Evolutionary conservation across 1,140 invertebrate genomes (phyloP).

Genomic region (Drosophila mauritiana): DNA sequence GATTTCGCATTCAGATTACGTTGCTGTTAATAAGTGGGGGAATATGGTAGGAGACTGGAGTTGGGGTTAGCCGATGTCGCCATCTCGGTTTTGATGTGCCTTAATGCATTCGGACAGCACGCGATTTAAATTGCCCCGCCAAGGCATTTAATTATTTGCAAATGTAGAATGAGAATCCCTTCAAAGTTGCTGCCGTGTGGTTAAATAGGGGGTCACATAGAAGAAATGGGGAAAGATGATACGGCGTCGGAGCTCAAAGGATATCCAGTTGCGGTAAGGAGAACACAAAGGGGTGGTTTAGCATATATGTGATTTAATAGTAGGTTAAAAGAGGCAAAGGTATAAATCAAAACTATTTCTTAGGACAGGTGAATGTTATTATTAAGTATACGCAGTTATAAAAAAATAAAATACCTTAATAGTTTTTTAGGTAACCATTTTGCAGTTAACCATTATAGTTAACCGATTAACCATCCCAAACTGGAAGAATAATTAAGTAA

Average conservation of each 20-base stretch:
- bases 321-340: neutral
- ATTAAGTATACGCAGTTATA: neutral
- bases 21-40: conserved; percentile 53
- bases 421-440: no score
- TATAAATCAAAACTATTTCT: neutral
- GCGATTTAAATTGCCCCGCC: conserved; percentile 57
- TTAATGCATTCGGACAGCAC: conserved; percentile 75
- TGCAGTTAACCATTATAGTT: no score
- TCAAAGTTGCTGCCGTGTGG: conserved; percentile 6
- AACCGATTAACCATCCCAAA: no score
- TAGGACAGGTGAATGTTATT: no score
- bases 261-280: neutral
- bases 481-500: conserved; percentile 63
- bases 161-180: conserved; percentile 53
- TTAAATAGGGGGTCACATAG: conserved; percentile 9
- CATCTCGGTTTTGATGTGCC: conserved; percentile 60
- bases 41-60: neutral
- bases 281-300: neutral
- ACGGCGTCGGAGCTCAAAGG: conserved; percentile 13
- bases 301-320: neutral
- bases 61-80: conserved; percentile 29
- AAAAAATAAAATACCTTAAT: no score
- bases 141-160: conserved; percentile 78
- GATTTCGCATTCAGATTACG: conserved; percentile 70
- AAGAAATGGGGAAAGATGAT: neutral